Evolutionary conservation across 35 echinoderm and acorn worm species (phyloP).

Genomic region (Apostichopus japonicus): DNA sequence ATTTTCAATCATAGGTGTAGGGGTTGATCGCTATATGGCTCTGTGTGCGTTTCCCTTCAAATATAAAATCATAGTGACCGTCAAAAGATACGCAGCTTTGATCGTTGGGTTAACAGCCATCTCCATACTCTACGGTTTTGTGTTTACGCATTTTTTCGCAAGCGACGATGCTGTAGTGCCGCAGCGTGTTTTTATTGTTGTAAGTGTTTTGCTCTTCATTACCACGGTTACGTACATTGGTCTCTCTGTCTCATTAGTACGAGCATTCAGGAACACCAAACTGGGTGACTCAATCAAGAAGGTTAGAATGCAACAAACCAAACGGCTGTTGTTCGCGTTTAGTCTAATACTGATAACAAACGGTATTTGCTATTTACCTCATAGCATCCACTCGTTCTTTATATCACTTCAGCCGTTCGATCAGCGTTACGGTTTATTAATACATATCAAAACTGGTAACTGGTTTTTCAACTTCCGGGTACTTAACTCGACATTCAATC

Average conservation of each 20-base stretch:
- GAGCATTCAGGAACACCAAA: neutral
- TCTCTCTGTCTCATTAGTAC: too few species aligned
- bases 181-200: neutral
- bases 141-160: neutral
- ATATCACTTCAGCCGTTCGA: neutral
- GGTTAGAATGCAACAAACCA: too few species aligned
- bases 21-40: neutral
- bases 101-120: neutral
- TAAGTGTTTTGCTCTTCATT: neutral
- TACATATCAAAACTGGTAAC: neutral
- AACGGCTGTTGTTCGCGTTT: too few species aligned
- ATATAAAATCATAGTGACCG: neutral
- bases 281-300: neutral
- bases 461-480: slow-evolving; percentile 3
- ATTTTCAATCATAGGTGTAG: neutral
- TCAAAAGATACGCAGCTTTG: neutral
- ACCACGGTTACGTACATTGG: neutral
- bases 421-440: neutral
- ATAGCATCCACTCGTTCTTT: too few species aligned
- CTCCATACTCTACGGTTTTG: neutral
- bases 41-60: neutral
- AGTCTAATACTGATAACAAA: too few species aligned
- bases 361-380: too few species aligned
- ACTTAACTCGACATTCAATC: too few species aligned
- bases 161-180: neutral